Conservation (phyloP, 53 echinoderm and acorn worm species). For the Pentamera pediparva region DNA sequence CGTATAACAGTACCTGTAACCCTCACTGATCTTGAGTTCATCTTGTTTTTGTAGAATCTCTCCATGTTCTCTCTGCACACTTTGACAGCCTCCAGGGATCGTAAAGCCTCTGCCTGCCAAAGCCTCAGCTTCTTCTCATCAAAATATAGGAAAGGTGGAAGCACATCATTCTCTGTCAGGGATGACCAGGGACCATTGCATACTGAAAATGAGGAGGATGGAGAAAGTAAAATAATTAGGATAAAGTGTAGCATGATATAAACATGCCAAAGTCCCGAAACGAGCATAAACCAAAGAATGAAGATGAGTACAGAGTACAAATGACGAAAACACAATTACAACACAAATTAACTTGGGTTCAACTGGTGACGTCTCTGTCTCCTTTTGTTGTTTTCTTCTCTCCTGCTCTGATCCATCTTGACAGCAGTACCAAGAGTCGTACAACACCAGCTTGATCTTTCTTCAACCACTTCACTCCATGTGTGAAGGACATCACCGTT, state of each 20-base stretch:
- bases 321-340: not conserved
- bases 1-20: conserved; percentile 68
- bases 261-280: not conserved
- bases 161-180: conserved; percentile 4
- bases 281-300: not conserved
- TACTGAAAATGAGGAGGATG: not conserved
- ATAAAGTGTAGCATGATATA: not conserved
- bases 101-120: conserved; percentile 72
- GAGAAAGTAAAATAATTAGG: not conserved
- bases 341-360: not conserved
- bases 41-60: conserved; percentile 59
- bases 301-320: not conserved
- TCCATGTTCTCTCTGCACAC: conserved; percentile 47
- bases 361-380: too few relatives aligned
- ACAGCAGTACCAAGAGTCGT: too few relatives aligned
- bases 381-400: too few relatives aligned
- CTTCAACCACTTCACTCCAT: too few relatives aligned
- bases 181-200: conserved; percentile 31
- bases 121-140: conserved; percentile 61
- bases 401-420: too few relatives aligned
- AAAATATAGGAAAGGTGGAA: conserved; percentile 65
- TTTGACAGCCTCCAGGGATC: conserved; percentile 59
- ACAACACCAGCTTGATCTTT: too few relatives aligned
- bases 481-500: too few relatives aligned
- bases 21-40: conserved; percentile 56